Conservation (phyloP, 2,797 vertebrate genomes). For the Notolepis coatsorum region DNA sequence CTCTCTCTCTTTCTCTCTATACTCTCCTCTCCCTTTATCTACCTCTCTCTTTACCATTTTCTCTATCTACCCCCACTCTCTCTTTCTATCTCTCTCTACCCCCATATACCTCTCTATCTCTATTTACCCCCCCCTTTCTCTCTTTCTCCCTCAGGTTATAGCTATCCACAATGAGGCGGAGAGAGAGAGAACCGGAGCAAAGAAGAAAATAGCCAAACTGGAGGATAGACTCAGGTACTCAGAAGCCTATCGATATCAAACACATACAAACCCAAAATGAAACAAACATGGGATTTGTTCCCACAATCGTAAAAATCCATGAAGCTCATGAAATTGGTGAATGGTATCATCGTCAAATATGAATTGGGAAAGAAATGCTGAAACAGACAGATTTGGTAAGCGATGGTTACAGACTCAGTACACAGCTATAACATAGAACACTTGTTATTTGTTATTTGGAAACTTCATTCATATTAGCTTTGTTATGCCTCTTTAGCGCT, state of each 20-base stretch:
- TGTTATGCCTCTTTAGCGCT: neutral
- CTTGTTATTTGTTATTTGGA: neutral
- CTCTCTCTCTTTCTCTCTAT: neutral
- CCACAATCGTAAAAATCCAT: neutral
- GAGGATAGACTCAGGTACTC: conserved; percentile 87
- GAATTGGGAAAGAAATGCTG: neutral
- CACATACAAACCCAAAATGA: too few species aligned
- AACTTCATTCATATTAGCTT: neutral
- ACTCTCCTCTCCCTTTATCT: neutral
- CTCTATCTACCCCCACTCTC: neutral
- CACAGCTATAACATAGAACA: neutral
- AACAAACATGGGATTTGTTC: too few species aligned
- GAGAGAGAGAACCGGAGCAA: conserved; percentile 82
- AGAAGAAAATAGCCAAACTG: conserved; percentile 83
- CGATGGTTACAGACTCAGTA: neutral
- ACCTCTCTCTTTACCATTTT: neutral
- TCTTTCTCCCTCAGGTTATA: conserved; percentile 78
- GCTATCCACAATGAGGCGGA: conserved; percentile 83
- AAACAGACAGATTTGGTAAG: neutral
- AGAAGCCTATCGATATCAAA: too few species aligned
- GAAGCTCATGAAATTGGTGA: neutral
- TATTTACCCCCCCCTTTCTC: conserved; percentile 1
- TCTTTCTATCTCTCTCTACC: neutral
- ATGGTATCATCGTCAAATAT: neutral
- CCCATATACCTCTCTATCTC: neutral